phyloP scores from a whole-genome alignment of 2,888 invertebrate species.

The Psylliodes chrysocephalus region DNA sequence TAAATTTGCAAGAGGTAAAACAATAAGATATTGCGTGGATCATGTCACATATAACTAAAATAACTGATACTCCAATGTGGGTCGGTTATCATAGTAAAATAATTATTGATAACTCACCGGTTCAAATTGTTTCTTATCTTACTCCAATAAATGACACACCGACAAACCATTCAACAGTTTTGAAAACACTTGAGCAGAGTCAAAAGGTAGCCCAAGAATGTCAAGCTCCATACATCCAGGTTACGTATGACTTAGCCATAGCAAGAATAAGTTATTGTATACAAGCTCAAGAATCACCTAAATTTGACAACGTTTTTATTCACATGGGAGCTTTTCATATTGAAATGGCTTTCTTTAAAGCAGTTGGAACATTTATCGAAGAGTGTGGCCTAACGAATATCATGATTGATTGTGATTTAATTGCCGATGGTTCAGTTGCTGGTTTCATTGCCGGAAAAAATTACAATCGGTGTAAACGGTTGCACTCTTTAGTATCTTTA shows the following conservation, averaged over 20 bases:
- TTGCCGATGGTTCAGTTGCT: constrained; percentile 44
- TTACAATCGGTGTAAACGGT: constrained; percentile 45
- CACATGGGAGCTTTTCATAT: constrained; percentile 55
- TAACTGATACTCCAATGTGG: constrained; percentile 48
- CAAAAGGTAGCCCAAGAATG: constrained; percentile 9
- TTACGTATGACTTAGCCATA: constrained; percentile 37
- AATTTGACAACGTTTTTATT: constrained; percentile 55
- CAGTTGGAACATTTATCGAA: constrained; percentile 31
- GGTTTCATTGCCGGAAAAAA: constrained; percentile 46
- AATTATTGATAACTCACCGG: constrained; percentile 3
- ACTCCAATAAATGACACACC: constrained; percentile 52
- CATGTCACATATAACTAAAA: neutral
- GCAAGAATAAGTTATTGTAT: constrained; percentile 46
- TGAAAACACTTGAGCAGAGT: constrained; percentile 46
- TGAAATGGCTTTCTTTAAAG: constrained; percentile 49
- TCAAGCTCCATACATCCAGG: constrained; percentile 6
- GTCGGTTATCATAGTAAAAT: constrained; percentile 51
- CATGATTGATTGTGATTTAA: constrained; percentile 32
- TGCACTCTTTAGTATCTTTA: constrained; percentile 39
- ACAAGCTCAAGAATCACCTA: constrained; percentile 46
- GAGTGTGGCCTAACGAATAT: constrained; percentile 35
- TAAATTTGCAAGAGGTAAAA: neutral
- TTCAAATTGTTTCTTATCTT: constrained; percentile 51
- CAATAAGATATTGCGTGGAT: neutral
- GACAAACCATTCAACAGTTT: constrained; percentile 50